Evolutionary conservation across 2,888 invertebrate species (phyloP).

Genomic region (Piscicola geometra): DNA sequence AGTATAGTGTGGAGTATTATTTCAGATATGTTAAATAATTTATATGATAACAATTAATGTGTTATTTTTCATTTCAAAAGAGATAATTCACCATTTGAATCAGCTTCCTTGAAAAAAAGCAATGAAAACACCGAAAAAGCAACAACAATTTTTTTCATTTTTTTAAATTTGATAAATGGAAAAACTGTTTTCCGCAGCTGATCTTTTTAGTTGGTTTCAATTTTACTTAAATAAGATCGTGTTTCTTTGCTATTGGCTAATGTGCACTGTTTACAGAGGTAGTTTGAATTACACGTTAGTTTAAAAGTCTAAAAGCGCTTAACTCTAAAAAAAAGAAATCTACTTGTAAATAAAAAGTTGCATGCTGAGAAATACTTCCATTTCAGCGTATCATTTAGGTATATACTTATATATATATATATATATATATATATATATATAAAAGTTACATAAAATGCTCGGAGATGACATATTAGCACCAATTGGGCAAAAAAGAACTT

Average conservation of each 20-base stretch:
- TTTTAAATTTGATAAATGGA: neutral
- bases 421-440: too few relatives aligned
- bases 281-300: conserved; percentile 14
- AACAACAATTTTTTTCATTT: neutral
- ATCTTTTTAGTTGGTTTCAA: neutral
- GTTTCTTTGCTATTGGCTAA: neutral
- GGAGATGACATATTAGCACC: too few relatives aligned
- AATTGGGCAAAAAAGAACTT: too few relatives aligned
- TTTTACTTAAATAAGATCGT: neutral
- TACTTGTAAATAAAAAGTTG: too few relatives aligned
- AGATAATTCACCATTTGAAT: neutral
- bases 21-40: too few relatives aligned
- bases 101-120: neutral
- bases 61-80: neutral
- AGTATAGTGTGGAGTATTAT: neutral
- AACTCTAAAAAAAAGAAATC: neutral
- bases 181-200: neutral
- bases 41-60: neutral
- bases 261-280: neutral
- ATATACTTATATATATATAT: too few relatives aligned
- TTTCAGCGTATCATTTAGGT: too few relatives aligned
- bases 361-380: too few relatives aligned
- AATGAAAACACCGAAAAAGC: neutral
- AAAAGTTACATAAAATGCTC: too few relatives aligned
- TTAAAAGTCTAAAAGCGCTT: neutral